A percentile compares a stretch with the other conserved stretches of the same genome.
phyloP scores from a whole-genome alignment of 92 coral and sea anemone species.

The Galaxea fascicularis region DNA sequence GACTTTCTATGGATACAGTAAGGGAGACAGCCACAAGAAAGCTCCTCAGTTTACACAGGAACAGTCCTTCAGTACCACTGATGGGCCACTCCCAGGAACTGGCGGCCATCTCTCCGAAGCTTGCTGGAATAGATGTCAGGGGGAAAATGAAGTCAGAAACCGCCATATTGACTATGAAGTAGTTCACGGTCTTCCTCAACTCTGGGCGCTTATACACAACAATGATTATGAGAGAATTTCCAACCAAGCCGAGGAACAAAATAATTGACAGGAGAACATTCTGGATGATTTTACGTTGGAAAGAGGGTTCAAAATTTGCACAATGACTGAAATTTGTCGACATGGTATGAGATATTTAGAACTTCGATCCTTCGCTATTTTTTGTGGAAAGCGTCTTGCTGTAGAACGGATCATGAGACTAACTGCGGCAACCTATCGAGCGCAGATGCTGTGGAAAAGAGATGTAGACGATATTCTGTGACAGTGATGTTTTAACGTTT shows the following conservation, averaged over 20 bases:
- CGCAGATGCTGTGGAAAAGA: too few species aligned
- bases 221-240: not conserved
- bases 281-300: not conserved
- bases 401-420: too few species aligned
- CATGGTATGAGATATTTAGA: too few species aligned
- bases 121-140: not conserved
- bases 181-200: not conserved
- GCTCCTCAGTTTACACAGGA: not conserved
- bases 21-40: not conserved
- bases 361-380: too few species aligned
- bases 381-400: too few species aligned
- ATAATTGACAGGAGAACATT: not conserved
- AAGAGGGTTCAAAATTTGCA: not conserved
- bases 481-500: too few species aligned
- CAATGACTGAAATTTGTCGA: not conserved
- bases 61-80: not conserved
- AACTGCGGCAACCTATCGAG: too few species aligned
- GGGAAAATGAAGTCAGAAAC: slow-evolving; percentile 9
- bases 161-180: slow-evolving; percentile 19
- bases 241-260: not conserved
- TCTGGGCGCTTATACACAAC: slow-evolving; percentile 16
- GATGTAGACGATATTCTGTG: too few species aligned
- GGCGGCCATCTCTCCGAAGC: not conserved
- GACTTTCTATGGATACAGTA: not conserved
- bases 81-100: not conserved